Evolutionary conservation across 2,113 vertebrate species (phyloP), one percentile per base, ranked within the genome.

Genomic region (Nothocercus julius): DNA sequence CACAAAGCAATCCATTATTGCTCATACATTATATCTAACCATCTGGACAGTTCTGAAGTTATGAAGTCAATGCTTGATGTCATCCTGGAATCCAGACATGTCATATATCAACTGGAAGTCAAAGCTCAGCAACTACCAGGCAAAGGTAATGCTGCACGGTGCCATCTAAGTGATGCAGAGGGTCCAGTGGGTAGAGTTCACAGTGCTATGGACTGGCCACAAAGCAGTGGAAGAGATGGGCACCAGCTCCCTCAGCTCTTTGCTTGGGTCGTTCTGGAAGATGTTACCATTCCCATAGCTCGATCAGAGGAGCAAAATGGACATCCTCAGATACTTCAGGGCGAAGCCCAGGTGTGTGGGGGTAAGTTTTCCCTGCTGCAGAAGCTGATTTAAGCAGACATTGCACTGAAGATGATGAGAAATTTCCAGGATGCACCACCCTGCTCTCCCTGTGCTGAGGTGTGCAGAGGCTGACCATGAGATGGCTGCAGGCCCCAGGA

Each of bases 101-200:
- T 1, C 11, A 1, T 53, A n/a, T 2, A 11, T 34, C 78, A 78
- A 63, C 2, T 5, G 1, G 8, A 24, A 28, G 32, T n/a, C 70
- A 73, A 51, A 77, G 15, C 59, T 67, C 27, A 24, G 30, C 49
- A 66, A 15, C 21, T 53, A 12, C 30, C 32, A 22, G 44, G 40
- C 15, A 62, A 74, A 58, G 30, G 42, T 19, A 32, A 4, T 13
- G 7, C 21, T 0, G 0, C 17, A 13, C 25, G 30, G 19, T 32
- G 72, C n/a, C 5, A 1, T 22, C 49, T 40, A 36, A 32, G 24
- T n/a, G 25, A 36, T 2, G 4, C 19, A 15, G 77, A 64, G 30
- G 56, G 38, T 51, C 19, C 49, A 19, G 20, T 7, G 59, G 7
- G 42, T 59, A 58, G 74, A 77, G n/a, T 28, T 20, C 19, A 25